Evolutionary conservation across 2,797 vertebrate genomes (phyloP).

Genomic region (Alauda arvensis): DNA sequence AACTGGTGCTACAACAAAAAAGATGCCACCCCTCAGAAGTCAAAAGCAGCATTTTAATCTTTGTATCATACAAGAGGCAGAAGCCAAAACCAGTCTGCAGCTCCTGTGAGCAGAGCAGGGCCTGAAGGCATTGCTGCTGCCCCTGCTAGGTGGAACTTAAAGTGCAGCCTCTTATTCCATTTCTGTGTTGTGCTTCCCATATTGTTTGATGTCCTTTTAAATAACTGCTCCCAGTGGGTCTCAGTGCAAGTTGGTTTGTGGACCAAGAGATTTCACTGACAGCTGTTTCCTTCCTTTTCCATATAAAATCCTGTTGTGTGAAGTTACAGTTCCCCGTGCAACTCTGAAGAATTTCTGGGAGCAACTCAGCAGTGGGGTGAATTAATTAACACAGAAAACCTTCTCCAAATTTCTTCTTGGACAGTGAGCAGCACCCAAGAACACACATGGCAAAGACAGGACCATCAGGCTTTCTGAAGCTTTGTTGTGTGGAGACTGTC

Average conservation of each 20-base stretch:
- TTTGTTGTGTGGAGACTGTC: not conserved
- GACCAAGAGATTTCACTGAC: not conserved
- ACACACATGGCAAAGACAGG: not conserved
- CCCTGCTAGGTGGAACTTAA: not conserved
- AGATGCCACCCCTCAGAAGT: not conserved
- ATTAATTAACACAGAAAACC: not conserved
- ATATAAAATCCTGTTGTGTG: not conserved
- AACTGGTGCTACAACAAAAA: not conserved
- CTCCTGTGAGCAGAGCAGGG: not conserved
- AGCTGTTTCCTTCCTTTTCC: not conserved
- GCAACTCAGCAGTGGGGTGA: not conserved
- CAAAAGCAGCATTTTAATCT: not conserved
- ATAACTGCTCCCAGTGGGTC: not conserved
- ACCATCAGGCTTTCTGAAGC: not conserved
- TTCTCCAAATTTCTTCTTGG: not conserved
- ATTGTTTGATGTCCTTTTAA: not conserved
- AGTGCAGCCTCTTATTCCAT: not conserved
- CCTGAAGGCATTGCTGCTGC: not conserved
- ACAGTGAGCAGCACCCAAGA: not conserved
- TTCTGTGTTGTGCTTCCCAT: not conserved
- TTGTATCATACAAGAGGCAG: not conserved
- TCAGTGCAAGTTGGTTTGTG: not conserved
- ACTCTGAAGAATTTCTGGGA: not conserved
- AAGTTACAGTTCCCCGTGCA: rapidly evolving
- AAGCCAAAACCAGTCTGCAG: not conserved